These are phyloP conservation scores for Archips xylosteana DNA, from an alignment of 2,888 invertebrate genomes.

Conservation along the genomic window DNA sequence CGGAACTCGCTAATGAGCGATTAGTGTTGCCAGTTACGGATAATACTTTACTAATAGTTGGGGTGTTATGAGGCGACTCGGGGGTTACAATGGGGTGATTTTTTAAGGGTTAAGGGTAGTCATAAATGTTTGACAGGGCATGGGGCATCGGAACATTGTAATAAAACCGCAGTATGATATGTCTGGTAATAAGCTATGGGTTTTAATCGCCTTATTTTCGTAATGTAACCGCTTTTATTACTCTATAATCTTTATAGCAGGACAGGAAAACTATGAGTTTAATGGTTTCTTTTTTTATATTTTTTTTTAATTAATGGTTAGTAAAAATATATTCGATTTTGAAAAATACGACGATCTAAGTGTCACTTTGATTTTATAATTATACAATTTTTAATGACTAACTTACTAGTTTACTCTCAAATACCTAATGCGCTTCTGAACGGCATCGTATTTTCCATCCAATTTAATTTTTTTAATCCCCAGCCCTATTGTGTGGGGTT, in stretches of 20 bases:
- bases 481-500: conserved; percentile 35
- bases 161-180: conserved; percentile 36
- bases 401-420: neutral
- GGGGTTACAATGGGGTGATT: conserved; percentile 39
- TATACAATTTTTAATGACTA: neutral
- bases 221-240: neutral
- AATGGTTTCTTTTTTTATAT: too few species aligned
- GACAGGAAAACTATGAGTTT: too few species aligned
- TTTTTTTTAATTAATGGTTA: too few species aligned
- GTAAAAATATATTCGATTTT: too few species aligned
- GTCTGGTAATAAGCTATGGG: conserved; percentile 29
- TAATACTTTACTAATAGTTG: conserved; percentile 78
- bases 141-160: conserved; percentile 23
- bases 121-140: conserved; percentile 41
- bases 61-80: conserved; percentile 61
- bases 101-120: conserved; percentile 40
- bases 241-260: neutral
- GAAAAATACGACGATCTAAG: too few species aligned
- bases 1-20: conserved; percentile 82
- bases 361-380: neutral
- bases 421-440: neutral
- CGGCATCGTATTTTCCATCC: conserved; percentile 22
- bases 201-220: conserved; percentile 28
- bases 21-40: conserved; percentile 82
- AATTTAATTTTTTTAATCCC: conserved; percentile 30